Evolutionary conservation across 1,140 invertebrate species (phyloP).

Genomic region (Sipha flava): DNA sequence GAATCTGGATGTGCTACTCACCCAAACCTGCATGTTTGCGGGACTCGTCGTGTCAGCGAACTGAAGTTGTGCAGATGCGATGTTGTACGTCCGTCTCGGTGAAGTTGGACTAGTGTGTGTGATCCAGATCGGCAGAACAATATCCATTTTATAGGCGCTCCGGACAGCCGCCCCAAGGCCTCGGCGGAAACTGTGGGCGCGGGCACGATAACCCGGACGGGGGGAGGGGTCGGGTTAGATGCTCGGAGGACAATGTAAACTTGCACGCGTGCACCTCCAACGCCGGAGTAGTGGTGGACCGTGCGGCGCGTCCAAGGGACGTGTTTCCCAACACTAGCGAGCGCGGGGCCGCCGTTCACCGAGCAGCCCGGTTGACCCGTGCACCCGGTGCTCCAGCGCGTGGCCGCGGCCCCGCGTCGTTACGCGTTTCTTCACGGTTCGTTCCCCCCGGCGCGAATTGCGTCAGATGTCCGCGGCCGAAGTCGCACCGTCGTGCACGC

Average conservation of each 20-base stretch:
- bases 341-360: background rate
- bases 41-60: too few relatives aligned
- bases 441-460: background rate
- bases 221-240: background rate
- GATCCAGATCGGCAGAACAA: background rate
- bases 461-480: background rate
- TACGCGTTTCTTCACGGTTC: background rate
- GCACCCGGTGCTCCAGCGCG: background rate
- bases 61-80: too few relatives aligned
- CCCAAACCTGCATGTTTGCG: background rate
- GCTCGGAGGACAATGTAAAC: background rate
- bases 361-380: background rate
- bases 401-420: background rate
- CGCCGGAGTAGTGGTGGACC: too few relatives aligned
- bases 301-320: background rate
- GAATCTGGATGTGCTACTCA: too few relatives aligned
- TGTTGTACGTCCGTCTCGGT: too few relatives aligned
- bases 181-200: background rate
- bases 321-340: constrained; percentile 18
- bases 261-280: background rate
- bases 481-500: too few relatives aligned
- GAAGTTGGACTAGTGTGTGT: background rate
- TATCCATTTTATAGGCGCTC: background rate
- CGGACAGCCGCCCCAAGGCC: background rate
- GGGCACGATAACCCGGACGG: too few relatives aligned